These are phyloP conservation scores for Ditylenchus weischeri DNA, from an alignment of 2,888 invertebrate genomes.

Conservation along the genomic window DNA sequence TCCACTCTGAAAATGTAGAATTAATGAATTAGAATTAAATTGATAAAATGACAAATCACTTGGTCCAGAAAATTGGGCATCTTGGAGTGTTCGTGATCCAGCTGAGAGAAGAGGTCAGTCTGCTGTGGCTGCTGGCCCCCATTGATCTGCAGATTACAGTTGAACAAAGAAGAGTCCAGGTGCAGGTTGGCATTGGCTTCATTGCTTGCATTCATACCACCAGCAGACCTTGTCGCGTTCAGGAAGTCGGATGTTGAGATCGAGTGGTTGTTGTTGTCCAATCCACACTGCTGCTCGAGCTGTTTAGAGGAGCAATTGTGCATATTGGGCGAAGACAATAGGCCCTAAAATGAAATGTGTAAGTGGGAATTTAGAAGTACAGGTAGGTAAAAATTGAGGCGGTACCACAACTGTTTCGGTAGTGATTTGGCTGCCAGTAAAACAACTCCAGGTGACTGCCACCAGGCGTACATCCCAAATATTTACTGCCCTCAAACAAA, in stretches of 20 bases:
- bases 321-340: background rate
- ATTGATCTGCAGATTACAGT: conserved; percentile 7
- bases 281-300: no score
- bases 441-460: no score
- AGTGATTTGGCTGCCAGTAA: no score
- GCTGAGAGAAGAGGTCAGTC: conserved; percentile 1
- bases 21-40: background rate
- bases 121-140: background rate
- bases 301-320: background rate
- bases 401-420: no score
- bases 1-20: background rate
- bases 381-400: no score
- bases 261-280: no score
- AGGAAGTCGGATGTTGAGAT: no score
- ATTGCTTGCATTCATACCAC: no score
- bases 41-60: background rate
- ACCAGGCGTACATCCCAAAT: no score
- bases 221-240: no score
- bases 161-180: background rate
- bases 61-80: conserved; percentile 8
- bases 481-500: no score
- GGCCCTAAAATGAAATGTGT: background rate
- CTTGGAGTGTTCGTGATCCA: background rate
- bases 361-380: no score
- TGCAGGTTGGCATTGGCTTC: background rate